phyloP scores from a whole-genome alignment of 2,888 invertebrate species.

The Eretmocerus hayati region DNA sequence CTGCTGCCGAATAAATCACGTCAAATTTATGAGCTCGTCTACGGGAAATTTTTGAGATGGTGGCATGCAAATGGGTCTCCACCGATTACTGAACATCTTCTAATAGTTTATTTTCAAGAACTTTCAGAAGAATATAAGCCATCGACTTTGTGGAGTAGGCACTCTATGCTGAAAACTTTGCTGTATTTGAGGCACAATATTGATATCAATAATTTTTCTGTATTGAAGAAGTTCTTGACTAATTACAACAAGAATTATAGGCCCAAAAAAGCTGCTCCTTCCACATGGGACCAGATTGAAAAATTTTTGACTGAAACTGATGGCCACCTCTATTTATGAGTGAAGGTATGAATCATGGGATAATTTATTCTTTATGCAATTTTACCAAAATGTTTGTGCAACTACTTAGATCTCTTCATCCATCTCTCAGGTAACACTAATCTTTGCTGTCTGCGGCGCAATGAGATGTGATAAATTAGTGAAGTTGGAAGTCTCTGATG shows the following conservation, averaged over 20 bases:
- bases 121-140: conserved; percentile 14
- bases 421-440: conserved; percentile 22
- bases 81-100: conserved; percentile 6
- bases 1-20: conserved; percentile 10
- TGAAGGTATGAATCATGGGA: conserved; percentile 19
- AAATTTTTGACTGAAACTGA: conserved; percentile 5
- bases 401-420: conserved; percentile 3
- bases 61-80: background rate
- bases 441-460: conserved; percentile 23
- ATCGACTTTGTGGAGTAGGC: conserved; percentile 12
- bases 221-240: conserved; percentile 3
- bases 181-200: conserved; percentile 6
- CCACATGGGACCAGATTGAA: conserved; percentile 1
- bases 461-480: conserved; percentile 20
- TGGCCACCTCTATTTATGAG: conserved; percentile 16
- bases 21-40: conserved; percentile 4
- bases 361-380: background rate
- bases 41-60: conserved; percentile 12
- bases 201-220: conserved; percentile 8
- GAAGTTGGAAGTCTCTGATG: conserved; percentile 17
- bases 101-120: conserved; percentile 16
- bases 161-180: conserved; percentile 18
- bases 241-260: conserved; percentile 6
- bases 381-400: conserved; percentile 5
- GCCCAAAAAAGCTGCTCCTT: conserved; percentile 3